A percentile compares a stretch with the other conserved stretches of the same genome.
phyloP scores from a whole-genome alignment of 2,113 vertebrate species.

The Cardinalis cardinalis region DNA sequence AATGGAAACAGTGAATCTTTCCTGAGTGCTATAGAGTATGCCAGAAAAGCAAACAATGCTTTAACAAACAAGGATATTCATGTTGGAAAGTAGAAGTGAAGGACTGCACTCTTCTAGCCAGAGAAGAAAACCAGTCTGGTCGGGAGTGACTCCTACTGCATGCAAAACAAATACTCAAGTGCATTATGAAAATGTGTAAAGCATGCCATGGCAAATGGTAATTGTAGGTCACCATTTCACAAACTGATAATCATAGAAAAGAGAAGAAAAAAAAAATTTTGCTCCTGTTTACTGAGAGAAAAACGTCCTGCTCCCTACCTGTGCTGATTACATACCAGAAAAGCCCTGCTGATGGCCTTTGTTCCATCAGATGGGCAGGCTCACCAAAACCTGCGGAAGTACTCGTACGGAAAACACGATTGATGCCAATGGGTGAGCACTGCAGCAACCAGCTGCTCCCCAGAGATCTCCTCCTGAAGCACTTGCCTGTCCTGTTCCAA shows the following conservation, averaged over 20 bases:
- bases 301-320: not conserved
- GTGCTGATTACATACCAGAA: not conserved
- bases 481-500: not conserved
- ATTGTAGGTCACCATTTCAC: not conserved
- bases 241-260: not conserved
- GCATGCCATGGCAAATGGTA: not conserved
- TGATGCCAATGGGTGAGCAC: not conserved
- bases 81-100: not conserved
- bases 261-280: not conserved
- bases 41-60: constrained; percentile 23
- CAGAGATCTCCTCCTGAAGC: not conserved
- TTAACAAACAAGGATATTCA: not conserved
- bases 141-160: not conserved
- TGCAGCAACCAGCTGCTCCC: not conserved
- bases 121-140: not conserved
- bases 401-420: accelerated
- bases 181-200: not conserved
- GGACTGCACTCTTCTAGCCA: not conserved
- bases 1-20: not conserved
- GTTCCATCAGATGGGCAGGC: not conserved
- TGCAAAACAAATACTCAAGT: not conserved
- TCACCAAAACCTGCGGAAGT: not conserved
- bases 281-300: not conserved
- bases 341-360: not conserved
- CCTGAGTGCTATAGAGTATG: not conserved